Conservation (phyloP, 2,888 invertebrate species). For the Pristionchus arcanus region DNA sequence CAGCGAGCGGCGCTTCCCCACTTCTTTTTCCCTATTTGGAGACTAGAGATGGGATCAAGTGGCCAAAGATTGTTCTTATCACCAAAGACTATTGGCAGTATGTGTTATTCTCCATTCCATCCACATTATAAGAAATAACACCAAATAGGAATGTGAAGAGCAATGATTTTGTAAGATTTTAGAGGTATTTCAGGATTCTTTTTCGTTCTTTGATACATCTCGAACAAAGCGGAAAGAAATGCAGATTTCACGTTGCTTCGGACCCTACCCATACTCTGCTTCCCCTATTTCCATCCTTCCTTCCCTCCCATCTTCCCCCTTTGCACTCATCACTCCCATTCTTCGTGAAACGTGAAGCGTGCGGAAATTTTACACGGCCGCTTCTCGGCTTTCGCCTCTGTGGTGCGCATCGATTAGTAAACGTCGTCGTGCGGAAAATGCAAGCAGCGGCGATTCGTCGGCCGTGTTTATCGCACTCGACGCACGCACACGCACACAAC, state of each 20-base stretch:
- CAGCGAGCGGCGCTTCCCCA: neutral
- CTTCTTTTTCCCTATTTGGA: neutral
- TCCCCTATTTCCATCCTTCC: neutral
- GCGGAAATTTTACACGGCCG: conserved; percentile 48
- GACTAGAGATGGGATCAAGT: neutral
- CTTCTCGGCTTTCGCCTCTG: conserved; percentile 21
- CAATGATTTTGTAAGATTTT: no score
- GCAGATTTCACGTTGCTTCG: no score
- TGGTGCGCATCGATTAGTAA: conserved; percentile 15
- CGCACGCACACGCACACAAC: conserved; percentile 42
- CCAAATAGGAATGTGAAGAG: no score
- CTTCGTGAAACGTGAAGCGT: conserved; percentile 49
- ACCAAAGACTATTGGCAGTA: no score
- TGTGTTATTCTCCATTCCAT: no score
- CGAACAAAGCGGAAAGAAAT: no score
- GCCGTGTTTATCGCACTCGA: neutral
- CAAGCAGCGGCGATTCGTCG: neutral
- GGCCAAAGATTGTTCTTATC: no score
- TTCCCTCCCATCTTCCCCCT: neutral
- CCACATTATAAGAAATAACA: no score
- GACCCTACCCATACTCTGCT: neutral
- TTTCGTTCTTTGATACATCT: no score
- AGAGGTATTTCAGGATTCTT: no score
- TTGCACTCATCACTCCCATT: conserved; percentile 13
- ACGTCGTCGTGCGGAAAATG: conserved; percentile 24